These are phyloP conservation scores for Rhegmatorhina hoffmannsi DNA, from an alignment of 2,113 vertebrate species.

Conservation along the genomic window DNA sequence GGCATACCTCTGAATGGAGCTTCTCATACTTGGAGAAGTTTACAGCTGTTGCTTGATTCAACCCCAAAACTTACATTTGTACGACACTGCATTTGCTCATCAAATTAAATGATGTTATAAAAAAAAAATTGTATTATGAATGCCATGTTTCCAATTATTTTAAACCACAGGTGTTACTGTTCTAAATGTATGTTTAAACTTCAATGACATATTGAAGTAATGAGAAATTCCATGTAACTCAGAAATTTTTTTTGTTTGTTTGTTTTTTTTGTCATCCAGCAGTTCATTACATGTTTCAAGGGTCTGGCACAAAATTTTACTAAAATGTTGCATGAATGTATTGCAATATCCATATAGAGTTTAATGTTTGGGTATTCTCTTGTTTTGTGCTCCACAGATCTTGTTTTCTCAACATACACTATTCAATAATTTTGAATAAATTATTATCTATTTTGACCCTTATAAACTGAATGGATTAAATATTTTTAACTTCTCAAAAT, in stretches of 20 bases:
- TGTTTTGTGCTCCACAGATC: neutral
- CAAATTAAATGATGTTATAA: neutral
- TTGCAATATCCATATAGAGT: neutral
- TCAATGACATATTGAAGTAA: neutral
- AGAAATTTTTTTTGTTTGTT: neutral
- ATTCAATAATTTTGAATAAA: neutral
- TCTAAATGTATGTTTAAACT: neutral
- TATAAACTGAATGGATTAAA: neutral
- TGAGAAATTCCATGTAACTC: neutral
- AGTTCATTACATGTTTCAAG: neutral
- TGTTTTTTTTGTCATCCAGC: neutral
- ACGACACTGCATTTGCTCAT: neutral
- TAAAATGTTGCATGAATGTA: neutral
- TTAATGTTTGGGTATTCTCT: neutral
- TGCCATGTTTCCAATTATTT: slow-evolving; percentile 13
- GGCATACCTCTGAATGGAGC: neutral
- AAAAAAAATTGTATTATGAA: slow-evolving; percentile 3
- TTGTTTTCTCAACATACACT: neutral
- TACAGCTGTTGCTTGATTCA: slow-evolving; percentile 43
- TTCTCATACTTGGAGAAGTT: slow-evolving; percentile 4
- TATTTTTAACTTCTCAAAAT: neutral
- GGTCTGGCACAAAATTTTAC: neutral
- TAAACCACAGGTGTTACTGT: neutral
- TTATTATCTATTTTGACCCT: neutral
- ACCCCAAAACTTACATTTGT: neutral